Evolutionary conservation across 2,888 invertebrate species (phyloP), one percentile per base, ranked within the genome.

Genomic region (Vesta saturnalis): DNA sequence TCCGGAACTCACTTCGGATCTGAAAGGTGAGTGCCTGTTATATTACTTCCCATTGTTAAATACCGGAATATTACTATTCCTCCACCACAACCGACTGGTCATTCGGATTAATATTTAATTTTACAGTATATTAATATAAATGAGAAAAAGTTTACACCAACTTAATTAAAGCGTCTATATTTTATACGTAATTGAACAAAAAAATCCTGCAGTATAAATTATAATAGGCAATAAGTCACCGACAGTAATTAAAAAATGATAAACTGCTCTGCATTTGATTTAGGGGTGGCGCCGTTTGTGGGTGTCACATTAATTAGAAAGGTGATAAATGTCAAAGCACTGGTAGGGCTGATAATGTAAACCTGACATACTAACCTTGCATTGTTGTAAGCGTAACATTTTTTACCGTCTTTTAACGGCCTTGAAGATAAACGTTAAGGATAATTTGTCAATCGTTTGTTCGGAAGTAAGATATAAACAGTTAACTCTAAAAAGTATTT

Each of bases 11-110:
- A 74, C 78, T 76, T 73, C 79, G 80, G 79, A 79, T 78, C 77
- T 78, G 74, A 81, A 83, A 83, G 83, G 83, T 83, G 83, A 83
- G 83, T 83, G 80, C 75, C 78, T 76, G 76, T 81, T 81, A 67
- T 82, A 81, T 82, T 80, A 80, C 82, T 82, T 82, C 81, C 82
- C 69, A 62, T 66, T 62, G 69, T 70, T 66, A 70, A 66, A 70
- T 60, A 63, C 69, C 65, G 69, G 69, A 65, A 67, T 67, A 67
- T 69, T 64, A 69, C n/a, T 56, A 46, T 21, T 39, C 57, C 22
- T 19, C 23, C 14, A 19, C 15, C n/a, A n/a, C n/a, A n/a, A n/a
- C n/a, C 23, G 54, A 8, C 10, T 8, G n/a, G 30, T 56, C 16
- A 23, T 8, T 21, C 19, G 19, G 19, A 52, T 52, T 52, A 56